Percentiles rank a stretch among this genome's conserved stretches.
These are phyloP conservation scores for Sarcophaga peregrina DNA, from an alignment of 1,140 invertebrate species.

Conservation along the genomic window DNA sequence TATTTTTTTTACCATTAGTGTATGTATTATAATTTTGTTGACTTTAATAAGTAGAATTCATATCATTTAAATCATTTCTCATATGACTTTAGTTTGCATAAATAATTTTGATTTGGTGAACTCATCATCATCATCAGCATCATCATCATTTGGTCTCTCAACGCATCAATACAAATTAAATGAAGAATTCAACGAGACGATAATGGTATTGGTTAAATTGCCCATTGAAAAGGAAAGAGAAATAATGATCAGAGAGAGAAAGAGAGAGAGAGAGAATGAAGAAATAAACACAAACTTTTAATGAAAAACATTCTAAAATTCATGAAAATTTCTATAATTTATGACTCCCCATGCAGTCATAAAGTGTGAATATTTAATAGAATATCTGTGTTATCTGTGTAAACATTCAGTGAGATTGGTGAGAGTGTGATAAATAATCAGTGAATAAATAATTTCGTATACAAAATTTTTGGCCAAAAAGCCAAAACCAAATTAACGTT, in stretches of 20 bases:
- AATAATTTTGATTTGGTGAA: too few relatives aligned
- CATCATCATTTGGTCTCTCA: too few relatives aligned
- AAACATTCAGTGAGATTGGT: too few relatives aligned
- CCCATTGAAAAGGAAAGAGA: too few relatives aligned
- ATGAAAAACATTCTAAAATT: conserved; percentile 34
- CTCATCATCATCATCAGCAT: too few relatives aligned
- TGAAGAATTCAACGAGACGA: neutral
- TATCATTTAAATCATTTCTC: conserved; percentile 2
- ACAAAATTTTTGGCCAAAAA: neutral
- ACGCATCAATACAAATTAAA: neutral
- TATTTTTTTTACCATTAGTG: too few relatives aligned
- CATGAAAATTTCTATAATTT: conserved; percentile 35
- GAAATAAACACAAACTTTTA: neutral
- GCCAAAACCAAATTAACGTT: neutral
- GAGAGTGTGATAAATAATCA: too few relatives aligned
- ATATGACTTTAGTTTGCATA: neutral
- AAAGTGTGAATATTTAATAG: conserved; percentile 12
- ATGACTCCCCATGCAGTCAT: conserved; percentile 29
- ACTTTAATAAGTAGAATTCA: neutral
- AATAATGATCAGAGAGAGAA: too few relatives aligned
- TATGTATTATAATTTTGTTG: neutral
- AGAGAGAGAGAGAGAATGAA: neutral
- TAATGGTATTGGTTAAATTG: neutral
- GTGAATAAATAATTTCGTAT: too few relatives aligned
- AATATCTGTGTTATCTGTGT: neutral